Base-by-base conservation (phyloP, 2,888 invertebrate species). In the Temnothorax ravouxi region DNA sequence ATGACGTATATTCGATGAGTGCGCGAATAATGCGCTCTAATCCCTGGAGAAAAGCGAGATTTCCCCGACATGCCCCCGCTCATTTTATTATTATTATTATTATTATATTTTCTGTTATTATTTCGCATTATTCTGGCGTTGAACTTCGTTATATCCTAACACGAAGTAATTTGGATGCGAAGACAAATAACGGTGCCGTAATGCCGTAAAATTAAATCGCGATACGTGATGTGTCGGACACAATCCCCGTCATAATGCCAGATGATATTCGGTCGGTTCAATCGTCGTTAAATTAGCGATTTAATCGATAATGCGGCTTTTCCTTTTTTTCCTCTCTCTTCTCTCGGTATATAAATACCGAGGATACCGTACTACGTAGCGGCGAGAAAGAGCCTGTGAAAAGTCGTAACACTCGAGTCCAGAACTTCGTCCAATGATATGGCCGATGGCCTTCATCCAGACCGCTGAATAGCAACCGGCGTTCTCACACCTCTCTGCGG, bases 401-500 rank as follows among this genome's bases (percentile, higher is more conserved):
- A 86, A 89, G 84, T 89, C 84, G 69, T 71, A 84, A 77, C 79
- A 79, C 21, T 38, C 47, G 34, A 75, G 79, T 59, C 47, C 25
- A 75, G 79, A 74, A 80, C 75, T 82, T 74, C 64, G 81, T 77
- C 72, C 61, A 47, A 67, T 66, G 67, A 75, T 76, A 15, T 18
- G 44, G 52, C 61, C 56, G 67, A 74, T 79, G 62, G 62, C 75
- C 84, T 87, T 88, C 89, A 18, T 83, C 64, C 81, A 76, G 76
- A 79, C 83, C 81, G 86, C 87, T 83, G 75, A 76, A 81, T 71
- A 85, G 69, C 84, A 69, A 69, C 52, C 44, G 61, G 25, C 59
- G 66, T 84, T 84, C 86, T 84, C 83, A 82, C 85, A 56, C 75
- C 84, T 72, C 69, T 76, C 83, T 83, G 84, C 52, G 44, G 52